Percentiles rank a stretch among this genome's conserved stretches.
Conservation (phyloP, 2,797 vertebrate species). For the Syngnathus rostellatus region DNA sequence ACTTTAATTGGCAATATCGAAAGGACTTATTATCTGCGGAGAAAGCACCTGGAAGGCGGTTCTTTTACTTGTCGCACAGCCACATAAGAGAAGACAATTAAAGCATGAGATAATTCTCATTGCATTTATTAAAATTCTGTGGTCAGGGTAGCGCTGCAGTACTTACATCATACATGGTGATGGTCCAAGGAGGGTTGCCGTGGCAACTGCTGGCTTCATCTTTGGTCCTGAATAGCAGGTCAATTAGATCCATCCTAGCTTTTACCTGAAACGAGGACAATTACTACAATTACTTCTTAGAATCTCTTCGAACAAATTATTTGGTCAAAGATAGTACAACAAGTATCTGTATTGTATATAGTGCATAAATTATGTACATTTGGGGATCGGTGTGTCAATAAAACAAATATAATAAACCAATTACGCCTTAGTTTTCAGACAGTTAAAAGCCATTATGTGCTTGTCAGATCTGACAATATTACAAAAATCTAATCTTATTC, state of each 20-base stretch:
- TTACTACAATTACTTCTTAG: neutral
- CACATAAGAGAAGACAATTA: neutral
- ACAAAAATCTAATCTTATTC: too few species aligned
- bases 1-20: too few species aligned
- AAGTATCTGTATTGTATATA: neutral
- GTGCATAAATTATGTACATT: neutral
- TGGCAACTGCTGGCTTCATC: slow-evolving; percentile 64
- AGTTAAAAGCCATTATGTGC: neutral
- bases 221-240: slow-evolving; percentile 72
- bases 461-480: neutral
- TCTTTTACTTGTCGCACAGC: neutral
- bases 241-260: slow-evolving; percentile 70
- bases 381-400: neutral
- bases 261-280: slow-evolving; percentile 36
- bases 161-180: slow-evolving; percentile 60
- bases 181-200: slow-evolving; percentile 61
- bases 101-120: neutral
- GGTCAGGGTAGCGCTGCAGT: neutral
- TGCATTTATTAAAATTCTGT: neutral
- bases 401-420: neutral
- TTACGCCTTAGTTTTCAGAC: neutral
- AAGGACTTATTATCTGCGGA: too few species aligned
- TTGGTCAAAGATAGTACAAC: neutral
- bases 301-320: neutral
- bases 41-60: too few species aligned